phyloP scores from a whole-genome alignment of 1,140 invertebrate species.

The Drosophila willistoni region DNA sequence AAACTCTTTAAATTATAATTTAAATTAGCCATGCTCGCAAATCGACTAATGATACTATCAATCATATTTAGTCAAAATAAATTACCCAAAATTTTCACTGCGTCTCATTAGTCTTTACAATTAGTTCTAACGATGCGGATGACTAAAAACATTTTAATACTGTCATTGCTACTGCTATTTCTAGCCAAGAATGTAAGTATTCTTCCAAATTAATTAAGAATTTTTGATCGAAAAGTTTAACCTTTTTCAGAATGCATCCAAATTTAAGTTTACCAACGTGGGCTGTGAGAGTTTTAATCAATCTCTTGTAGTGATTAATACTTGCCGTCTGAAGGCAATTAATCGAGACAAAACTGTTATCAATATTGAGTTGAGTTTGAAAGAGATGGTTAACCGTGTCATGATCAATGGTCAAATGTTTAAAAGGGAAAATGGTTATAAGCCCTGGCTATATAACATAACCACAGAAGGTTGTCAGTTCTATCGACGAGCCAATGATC shows the following conservation, averaged over 20 bases:
- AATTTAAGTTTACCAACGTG: not conserved
- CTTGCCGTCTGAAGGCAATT: not conserved
- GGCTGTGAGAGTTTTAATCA: conserved; percentile 1
- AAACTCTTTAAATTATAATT: not conserved
- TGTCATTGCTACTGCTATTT: not conserved
- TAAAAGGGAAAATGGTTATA: not conserved
- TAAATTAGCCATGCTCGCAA: not conserved
- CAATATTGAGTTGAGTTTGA: not conserved
- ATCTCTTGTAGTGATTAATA: not conserved
- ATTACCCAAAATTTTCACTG: not conserved
- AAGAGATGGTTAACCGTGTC: not conserved
- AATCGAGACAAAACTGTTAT: not conserved
- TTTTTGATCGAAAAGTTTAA: not conserved
- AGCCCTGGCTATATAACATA: not conserved
- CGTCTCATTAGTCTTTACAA: not conserved
- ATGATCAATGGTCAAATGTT: not conserved
- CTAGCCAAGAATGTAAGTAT: not conserved
- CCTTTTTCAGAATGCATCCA: not conserved
- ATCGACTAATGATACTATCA: not conserved
- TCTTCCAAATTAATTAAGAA: no score
- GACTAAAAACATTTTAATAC: not conserved
- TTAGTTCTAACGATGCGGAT: not conserved
- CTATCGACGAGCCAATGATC: not conserved
- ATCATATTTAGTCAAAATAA: not conserved
- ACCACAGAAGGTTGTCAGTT: not conserved